A percentile compares a stretch with the other conserved stretches of the same genome.
Conservation (phyloP, 2,797 vertebrate genomes). For the Bradypodion ventrale region DNA sequence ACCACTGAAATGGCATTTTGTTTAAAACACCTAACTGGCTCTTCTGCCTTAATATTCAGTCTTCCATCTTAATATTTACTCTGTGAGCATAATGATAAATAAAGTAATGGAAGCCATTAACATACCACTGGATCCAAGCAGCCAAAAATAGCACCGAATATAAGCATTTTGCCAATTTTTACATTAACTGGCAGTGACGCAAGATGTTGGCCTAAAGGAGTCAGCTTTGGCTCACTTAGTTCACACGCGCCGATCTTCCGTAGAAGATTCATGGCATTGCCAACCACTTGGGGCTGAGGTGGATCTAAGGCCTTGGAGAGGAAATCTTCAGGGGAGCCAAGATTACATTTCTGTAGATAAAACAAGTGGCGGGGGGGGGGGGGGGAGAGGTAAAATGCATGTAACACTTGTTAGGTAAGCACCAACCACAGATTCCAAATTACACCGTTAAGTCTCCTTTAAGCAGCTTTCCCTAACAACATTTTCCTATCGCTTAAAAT, state of each 20-base stretch:
- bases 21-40: neutral
- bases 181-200: constrained; percentile 94
- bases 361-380: too few species aligned
- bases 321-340: constrained; percentile 94
- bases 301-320: constrained; percentile 89
- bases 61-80: neutral
- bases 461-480: neutral
- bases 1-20: neutral
- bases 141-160: constrained; percentile 95
- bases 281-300: constrained; percentile 92
- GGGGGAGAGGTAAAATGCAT: neutral
- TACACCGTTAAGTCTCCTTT: neutral
- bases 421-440: neutral
- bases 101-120: constrained; percentile 17
- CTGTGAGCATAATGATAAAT: neutral
- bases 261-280: constrained; percentile 90
- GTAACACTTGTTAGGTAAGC: neutral
- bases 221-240: constrained; percentile 80
- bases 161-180: constrained; percentile 98
- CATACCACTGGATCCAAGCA: constrained; percentile 94
- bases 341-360: constrained; percentile 87
- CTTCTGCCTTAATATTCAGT: neutral
- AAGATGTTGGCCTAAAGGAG: constrained; percentile 93
- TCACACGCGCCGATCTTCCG: constrained; percentile 93
- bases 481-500: neutral